Conservation (phyloP, 2,113 vertebrate species). For the Naja naja region DNA sequence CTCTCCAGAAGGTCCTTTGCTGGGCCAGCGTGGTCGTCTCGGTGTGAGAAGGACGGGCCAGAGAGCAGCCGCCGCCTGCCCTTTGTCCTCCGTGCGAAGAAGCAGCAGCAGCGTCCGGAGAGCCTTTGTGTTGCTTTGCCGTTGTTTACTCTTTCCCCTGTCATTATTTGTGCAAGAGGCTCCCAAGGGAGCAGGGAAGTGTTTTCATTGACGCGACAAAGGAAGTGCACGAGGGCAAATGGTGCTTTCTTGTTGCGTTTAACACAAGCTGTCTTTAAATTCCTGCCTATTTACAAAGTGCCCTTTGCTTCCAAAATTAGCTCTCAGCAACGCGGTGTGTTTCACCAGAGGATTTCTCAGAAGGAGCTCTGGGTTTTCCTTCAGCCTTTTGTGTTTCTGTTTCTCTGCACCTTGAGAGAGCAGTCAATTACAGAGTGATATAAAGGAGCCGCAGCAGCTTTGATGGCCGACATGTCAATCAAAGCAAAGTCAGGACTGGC, state of each 20-base stretch:
- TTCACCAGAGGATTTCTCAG: constrained; percentile 51
- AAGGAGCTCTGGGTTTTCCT: constrained; percentile 33
- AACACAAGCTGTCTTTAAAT: constrained; percentile 61
- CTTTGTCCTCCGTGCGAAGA: neutral
- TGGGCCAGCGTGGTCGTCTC: constrained; percentile 47
- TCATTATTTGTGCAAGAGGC: constrained; percentile 49
- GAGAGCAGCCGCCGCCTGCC: accelerated
- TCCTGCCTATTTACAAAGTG: constrained; percentile 60
- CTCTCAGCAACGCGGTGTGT: constrained; percentile 46
- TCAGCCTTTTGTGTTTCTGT: constrained; percentile 37
- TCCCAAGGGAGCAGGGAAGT: constrained; percentile 69
- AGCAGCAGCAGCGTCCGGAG: neutral
- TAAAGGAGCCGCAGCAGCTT: constrained; percentile 66
- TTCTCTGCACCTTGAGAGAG: constrained; percentile 63
- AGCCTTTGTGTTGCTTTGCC: neutral
- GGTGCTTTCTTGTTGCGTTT: constrained; percentile 59
- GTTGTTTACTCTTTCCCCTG: neutral
- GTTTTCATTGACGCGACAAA: constrained; percentile 76
- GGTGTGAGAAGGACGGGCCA: accelerated
- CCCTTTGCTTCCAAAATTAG: constrained; percentile 65
- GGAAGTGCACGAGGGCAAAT: constrained; percentile 60
- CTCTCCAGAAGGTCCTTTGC: accelerated
- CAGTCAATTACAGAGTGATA: constrained; percentile 65
- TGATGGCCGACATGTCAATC: constrained; percentile 64
- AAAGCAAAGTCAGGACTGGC: constrained; percentile 63